Conservation (phyloP, 92 coral and sea anemone species). For the Phenganax stokvisi region DNA sequence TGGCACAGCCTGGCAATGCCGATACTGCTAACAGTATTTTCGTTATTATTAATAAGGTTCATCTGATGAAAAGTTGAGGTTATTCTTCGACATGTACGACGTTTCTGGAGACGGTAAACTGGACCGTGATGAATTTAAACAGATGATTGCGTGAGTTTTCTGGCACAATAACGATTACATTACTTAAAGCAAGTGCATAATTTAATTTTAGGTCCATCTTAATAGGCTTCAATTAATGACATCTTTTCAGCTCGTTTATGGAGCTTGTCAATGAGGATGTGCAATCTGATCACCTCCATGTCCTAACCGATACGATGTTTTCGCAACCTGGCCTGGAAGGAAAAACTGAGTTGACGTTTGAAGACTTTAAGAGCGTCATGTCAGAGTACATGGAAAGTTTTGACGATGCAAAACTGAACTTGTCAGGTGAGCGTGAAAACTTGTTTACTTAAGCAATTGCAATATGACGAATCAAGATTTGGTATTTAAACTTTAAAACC, state of each 20-base stretch:
- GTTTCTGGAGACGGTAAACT: constrained; percentile 23
- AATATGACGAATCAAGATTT: too few relatives aligned
- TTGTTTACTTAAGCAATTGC: background rate
- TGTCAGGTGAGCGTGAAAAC: background rate
- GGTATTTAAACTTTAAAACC: too few relatives aligned
- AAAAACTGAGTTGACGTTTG: constrained; percentile 29
- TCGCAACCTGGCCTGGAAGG: constrained; percentile 20
- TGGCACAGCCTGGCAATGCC: background rate
- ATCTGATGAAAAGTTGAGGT: constrained; percentile 20
- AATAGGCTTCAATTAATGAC: too few relatives aligned
- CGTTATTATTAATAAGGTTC: background rate
- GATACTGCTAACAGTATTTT: background rate
- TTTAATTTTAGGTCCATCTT: too few relatives aligned
- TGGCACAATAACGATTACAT: background rate
- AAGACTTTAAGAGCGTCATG: constrained; percentile 23
- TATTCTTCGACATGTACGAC: constrained; percentile 35
- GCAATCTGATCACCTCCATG: constrained; percentile 9
- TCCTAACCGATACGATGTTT: constrained; percentile 18
- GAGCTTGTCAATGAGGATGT: constrained; percentile 32
- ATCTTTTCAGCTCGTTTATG: constrained; percentile 21
- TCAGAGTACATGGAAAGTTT: constrained; percentile 16
- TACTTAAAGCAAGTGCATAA: too few relatives aligned
- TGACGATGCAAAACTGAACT: constrained; percentile 15
- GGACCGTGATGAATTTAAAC: constrained; percentile 26
- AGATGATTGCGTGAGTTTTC: constrained; percentile 20